Conservation (phyloP, 2,113 vertebrate genomes). For the Sitta europaea region DNA sequence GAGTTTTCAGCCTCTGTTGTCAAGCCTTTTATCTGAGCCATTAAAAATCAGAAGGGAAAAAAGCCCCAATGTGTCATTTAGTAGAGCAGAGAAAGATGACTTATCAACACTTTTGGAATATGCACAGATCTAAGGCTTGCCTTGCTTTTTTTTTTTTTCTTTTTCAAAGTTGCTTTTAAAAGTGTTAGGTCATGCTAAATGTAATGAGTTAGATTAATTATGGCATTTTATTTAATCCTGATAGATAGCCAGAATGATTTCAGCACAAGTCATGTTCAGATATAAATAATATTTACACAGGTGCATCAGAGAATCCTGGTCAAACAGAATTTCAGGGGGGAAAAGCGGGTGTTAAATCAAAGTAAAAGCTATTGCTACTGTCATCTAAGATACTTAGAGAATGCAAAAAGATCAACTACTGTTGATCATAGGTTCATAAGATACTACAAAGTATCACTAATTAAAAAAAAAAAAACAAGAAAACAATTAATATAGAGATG, state of each 20-base stretch:
- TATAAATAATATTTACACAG: background rate
- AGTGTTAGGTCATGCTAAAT: background rate
- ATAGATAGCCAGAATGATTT: background rate
- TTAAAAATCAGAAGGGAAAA: background rate
- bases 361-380: background rate
- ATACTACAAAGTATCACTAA: background rate
- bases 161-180: background rate
- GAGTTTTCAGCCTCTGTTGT: constrained; percentile 23
- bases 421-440: background rate
- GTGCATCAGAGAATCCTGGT: background rate
- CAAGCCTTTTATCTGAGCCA: constrained; percentile 34
- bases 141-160: background rate
- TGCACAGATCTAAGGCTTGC: background rate
- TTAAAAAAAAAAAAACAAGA: background rate
- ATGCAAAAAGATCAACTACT: background rate
- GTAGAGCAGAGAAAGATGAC: background rate
- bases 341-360: background rate
- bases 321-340: background rate
- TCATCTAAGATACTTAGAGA: background rate
- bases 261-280: background rate
- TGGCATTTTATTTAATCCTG: background rate
- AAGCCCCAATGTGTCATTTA: constrained; percentile 6
- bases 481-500: background rate
- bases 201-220: background rate
- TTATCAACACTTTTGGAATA: background rate